Conservation (phyloP, 2,113 vertebrate genomes). For the Eudyptes chrysolophus region DNA sequence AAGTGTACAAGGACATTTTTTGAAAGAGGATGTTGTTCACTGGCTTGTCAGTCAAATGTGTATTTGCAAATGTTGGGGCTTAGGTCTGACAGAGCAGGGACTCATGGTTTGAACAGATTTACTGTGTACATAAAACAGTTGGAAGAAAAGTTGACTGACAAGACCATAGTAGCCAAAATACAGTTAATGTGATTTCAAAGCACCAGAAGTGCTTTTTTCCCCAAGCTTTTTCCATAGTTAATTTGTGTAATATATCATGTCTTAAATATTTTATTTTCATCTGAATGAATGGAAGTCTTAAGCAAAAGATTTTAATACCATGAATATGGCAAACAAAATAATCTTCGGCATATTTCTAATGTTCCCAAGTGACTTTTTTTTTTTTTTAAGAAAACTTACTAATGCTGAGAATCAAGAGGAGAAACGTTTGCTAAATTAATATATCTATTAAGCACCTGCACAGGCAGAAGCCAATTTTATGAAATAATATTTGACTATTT, state of each 20-base stretch:
- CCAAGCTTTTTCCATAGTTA: not conserved
- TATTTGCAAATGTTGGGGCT: slow-evolving; percentile 47
- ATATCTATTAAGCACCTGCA: not conserved
- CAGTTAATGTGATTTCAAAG: not conserved
- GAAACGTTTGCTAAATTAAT: not conserved
- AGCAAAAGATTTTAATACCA: not conserved
- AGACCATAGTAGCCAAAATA: not conserved
- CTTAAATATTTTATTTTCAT: not conserved
- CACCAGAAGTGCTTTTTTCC: not conserved
- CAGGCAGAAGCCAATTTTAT: not conserved
- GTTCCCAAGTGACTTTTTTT: not conserved
- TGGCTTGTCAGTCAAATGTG: slow-evolving; percentile 45
- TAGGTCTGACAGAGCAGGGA: not conserved
- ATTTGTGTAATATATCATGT: not conserved
- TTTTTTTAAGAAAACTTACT: not conserved
- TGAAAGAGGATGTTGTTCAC: not conserved
- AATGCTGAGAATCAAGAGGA: not conserved
- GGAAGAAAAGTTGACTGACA: not conserved
- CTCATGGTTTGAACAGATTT: slow-evolving; percentile 11
- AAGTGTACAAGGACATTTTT: not conserved
- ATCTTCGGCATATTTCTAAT: not conserved
- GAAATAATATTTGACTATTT: not conserved
- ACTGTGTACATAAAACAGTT: not conserved
- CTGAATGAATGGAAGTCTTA: not conserved
- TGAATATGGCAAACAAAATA: not conserved